Conservation (phyloP, 2,113 vertebrate species). For the Melanerpes aurifrons region DNA sequence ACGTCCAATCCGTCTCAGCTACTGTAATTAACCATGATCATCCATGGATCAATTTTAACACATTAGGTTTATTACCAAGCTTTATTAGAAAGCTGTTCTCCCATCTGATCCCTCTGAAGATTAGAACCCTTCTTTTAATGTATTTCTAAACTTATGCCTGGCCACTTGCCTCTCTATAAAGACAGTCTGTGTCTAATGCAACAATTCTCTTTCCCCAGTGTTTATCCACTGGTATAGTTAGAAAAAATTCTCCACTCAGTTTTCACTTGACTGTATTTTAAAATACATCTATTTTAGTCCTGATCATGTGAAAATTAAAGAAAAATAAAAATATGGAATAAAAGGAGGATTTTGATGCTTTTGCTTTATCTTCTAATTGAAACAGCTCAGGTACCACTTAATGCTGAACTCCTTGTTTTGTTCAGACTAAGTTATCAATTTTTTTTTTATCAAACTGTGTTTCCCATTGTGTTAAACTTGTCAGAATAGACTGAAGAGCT, state of each 20-base stretch:
- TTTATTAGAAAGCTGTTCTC: slow-evolving; percentile 15
- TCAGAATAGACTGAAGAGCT: background rate
- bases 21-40: background rate
- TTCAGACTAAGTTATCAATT: background rate
- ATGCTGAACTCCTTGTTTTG: background rate
- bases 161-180: background rate
- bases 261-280: background rate
- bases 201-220: background rate
- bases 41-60: background rate
- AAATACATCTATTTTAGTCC: background rate
- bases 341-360: background rate
- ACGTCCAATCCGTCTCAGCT: background rate
- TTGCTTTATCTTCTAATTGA: background rate
- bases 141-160: background rate
- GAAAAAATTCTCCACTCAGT: background rate
- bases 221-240: background rate
- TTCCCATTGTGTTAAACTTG: background rate
- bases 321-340: background rate
- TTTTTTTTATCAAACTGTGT: background rate
- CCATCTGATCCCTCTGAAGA: background rate
- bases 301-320: background rate
- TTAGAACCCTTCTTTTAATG: background rate
- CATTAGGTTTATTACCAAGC: background rate
- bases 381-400: background rate
- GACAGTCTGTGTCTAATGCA: background rate